A percentile compares a stretch with the other conserved stretches of the same genome.
phyloP scores from a whole-genome alignment of 1,140 invertebrate genomes.

The Euura saliciscinereae region DNA sequence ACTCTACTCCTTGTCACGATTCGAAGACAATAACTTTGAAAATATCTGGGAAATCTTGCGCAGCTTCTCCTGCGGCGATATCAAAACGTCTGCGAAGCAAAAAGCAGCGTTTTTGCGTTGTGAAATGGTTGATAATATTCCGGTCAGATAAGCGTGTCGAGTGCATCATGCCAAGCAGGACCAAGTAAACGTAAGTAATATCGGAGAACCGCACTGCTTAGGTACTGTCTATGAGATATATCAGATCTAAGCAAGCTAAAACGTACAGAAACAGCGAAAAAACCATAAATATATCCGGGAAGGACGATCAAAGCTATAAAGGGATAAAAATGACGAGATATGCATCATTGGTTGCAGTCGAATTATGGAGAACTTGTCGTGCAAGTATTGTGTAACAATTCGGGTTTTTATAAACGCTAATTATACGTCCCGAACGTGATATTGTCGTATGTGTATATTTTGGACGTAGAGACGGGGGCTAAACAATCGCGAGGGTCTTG shows the following conservation, averaged over 20 bases:
- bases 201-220: background rate
- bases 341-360: background rate
- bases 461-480: too few species aligned
- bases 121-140: background rate
- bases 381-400: background rate
- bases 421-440: background rate
- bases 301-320: background rate
- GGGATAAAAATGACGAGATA: background rate
- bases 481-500: too few species aligned
- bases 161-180: background rate
- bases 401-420: background rate
- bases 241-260: background rate
- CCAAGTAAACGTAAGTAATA: background rate
- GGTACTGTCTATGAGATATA: slow-evolving; percentile 1
- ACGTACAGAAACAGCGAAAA: background rate
- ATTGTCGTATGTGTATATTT: too few species aligned
- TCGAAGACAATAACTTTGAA: too few species aligned
- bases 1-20: too few species aligned
- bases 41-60: too few species aligned
- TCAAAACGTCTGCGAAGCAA: too few species aligned
- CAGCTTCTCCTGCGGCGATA: too few species aligned
- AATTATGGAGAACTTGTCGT: background rate
- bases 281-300: background rate
- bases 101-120: background rate
- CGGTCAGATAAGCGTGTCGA: background rate